phyloP scores from a whole-genome alignment of 1,140 invertebrate genomes.

The Drosophila willistoni region DNA sequence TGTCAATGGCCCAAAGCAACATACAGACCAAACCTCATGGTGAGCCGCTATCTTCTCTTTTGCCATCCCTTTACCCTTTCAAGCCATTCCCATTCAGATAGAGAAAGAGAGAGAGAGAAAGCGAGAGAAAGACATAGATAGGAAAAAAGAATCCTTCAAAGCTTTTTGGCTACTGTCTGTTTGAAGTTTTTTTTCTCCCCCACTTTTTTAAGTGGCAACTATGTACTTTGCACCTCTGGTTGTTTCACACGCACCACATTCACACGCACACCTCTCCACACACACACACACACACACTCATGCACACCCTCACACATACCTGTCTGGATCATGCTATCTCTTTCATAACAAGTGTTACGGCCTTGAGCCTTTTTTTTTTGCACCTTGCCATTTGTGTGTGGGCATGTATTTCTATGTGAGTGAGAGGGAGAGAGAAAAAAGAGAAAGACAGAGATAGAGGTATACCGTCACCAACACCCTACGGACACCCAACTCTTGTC shows the following conservation, averaged over 20 bases:
- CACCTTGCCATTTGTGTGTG: constrained; percentile 54
- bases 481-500: neutral
- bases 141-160: constrained; percentile 36
- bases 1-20: constrained; percentile 50
- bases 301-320: constrained; percentile 35
- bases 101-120: neutral
- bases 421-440: too few species aligned
- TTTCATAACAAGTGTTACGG: constrained; percentile 46
- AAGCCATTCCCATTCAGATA: constrained; percentile 7
- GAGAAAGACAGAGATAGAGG: neutral
- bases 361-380: constrained; percentile 50
- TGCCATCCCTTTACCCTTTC: neutral
- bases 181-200: constrained; percentile 45
- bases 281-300: neutral
- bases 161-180: constrained; percentile 61
- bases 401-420: constrained; percentile 12
- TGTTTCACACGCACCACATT: constrained; percentile 43
- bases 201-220: constrained; percentile 56
- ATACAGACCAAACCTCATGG: neutral
- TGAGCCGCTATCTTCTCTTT: neutral
- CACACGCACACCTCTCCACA: constrained; percentile 16
- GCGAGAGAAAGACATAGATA: neutral
- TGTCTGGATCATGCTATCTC: constrained; percentile 46
- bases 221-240: constrained; percentile 49
- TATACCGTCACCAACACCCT: neutral